These are phyloP conservation scores for Caranx melampygus DNA, from an alignment of 2,113 vertebrate genomes.

Conservation along the genomic window DNA sequence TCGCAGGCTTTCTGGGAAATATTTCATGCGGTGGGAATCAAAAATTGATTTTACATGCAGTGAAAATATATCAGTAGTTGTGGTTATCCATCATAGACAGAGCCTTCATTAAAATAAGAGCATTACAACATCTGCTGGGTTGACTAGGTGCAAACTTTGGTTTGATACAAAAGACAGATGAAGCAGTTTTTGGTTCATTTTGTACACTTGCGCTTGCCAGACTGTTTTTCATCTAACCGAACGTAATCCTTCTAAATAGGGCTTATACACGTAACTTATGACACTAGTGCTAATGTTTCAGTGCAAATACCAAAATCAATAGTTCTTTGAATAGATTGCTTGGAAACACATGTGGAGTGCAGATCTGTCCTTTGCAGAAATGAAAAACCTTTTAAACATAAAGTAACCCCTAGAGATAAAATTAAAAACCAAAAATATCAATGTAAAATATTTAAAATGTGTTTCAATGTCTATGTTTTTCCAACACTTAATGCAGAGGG, in stretches of 20 bases:
- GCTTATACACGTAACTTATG: not conserved
- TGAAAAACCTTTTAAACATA: not conserved
- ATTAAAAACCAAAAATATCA: too few relatives aligned
- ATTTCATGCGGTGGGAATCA: not conserved
- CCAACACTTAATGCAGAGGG: too few relatives aligned
- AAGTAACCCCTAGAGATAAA: not conserved
- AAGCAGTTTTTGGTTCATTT: too few relatives aligned
- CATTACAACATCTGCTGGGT: not conserved
- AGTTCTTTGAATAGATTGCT: not conserved
- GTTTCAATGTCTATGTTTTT: too few relatives aligned
- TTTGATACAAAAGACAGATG: not conserved
- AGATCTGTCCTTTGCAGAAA: not conserved
- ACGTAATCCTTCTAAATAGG: not conserved
- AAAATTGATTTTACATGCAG: not conserved
- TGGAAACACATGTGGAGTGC: too few relatives aligned
- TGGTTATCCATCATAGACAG: not conserved
- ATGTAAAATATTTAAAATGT: too few relatives aligned
- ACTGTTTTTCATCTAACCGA: too few relatives aligned
- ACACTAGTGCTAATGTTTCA: not conserved
- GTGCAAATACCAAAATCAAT: not conserved
- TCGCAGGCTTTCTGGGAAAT: not conserved
- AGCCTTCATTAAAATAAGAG: not conserved
- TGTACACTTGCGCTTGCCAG: too few relatives aligned
- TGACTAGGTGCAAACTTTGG: not conserved
- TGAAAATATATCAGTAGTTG: not conserved